A percentile compares a stretch with the other conserved stretches of the same genome.
Conservation (phyloP, 2,888 invertebrate genomes). For the Pristionchus arcanus region DNA sequence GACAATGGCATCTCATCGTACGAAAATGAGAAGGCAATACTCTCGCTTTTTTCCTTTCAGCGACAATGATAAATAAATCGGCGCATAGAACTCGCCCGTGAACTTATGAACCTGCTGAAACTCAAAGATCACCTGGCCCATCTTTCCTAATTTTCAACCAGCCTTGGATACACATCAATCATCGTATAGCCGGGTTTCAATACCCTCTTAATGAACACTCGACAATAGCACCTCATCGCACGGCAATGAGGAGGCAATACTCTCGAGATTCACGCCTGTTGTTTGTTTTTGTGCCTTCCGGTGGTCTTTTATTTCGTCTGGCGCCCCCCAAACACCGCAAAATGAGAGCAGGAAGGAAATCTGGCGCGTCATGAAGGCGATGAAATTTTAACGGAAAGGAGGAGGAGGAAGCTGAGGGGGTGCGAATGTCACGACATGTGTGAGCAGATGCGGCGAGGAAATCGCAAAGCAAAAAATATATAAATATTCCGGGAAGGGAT, state of each 20-base stretch:
- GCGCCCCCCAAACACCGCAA: not conserved
- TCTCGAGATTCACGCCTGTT: not conserved
- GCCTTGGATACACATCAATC: too few species aligned
- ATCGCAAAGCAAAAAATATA: not conserved
- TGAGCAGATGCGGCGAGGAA: not conserved
- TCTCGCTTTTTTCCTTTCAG: too few species aligned
- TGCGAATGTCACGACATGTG: constrained; percentile 35
- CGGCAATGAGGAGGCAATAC: not conserved
- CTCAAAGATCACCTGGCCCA: too few species aligned
- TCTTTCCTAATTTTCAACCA: too few species aligned
- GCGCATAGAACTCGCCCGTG: too few species aligned
- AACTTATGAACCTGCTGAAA: too few species aligned
- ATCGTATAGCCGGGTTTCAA: not conserved
- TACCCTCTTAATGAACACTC: not conserved
- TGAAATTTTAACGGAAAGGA: constrained; percentile 6
- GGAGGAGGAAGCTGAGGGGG: not conserved
- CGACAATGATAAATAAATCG: too few species aligned
- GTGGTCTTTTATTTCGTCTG: not conserved
- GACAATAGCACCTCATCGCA: not conserved
- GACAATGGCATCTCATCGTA: not conserved
- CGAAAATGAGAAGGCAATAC: not conserved
- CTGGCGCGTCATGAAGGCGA: not conserved
- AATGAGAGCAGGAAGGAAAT: constrained; percentile 6
- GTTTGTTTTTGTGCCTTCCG: constrained; percentile 2
- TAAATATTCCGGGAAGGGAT: not conserved